These are phyloP conservation scores for Eumacrocentrus americanus DNA, from an alignment of 2,888 invertebrate species.

Conservation along the genomic window DNA sequence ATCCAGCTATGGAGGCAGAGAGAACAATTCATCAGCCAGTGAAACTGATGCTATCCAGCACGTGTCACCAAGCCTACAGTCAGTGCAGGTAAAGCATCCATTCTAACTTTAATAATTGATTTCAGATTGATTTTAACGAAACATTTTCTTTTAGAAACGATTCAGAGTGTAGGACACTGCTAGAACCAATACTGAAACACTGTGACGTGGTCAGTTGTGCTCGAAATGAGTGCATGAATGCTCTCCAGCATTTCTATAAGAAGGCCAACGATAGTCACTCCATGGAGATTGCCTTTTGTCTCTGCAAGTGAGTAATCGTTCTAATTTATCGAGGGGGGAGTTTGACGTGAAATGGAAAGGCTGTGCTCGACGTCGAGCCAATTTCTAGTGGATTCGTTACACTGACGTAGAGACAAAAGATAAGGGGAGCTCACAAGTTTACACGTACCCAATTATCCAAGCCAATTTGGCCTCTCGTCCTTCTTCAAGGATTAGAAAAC, in stretches of 20 bases:
- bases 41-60: constrained; percentile 76
- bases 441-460: constrained; percentile 32
- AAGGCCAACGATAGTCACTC: constrained; percentile 81
- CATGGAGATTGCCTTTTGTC: constrained; percentile 88
- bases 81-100: constrained; percentile 54
- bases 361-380: constrained; percentile 15
- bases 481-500: constrained; percentile 27
- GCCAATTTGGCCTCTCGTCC: constrained; percentile 8
- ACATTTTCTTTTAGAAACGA: constrained; percentile 72
- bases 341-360: constrained; percentile 1
- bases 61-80: constrained; percentile 78
- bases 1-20: constrained; percentile 53
- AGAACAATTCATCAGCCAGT: constrained; percentile 66
- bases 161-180: constrained; percentile 76
- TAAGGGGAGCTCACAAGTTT: constrained; percentile 22
- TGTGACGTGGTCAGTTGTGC: constrained; percentile 81
- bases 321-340: constrained; percentile 35
- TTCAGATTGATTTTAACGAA: neutral
- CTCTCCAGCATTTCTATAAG: constrained; percentile 84
- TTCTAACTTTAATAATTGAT: neutral
- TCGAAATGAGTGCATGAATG: constrained; percentile 86
- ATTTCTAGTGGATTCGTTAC: constrained; percentile 35
- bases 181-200: constrained; percentile 84
- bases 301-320: constrained; percentile 81
- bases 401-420: constrained; percentile 23